phyloP scores from a whole-genome alignment of 2,888 invertebrate species.

The Syrphus vitripennis region DNA sequence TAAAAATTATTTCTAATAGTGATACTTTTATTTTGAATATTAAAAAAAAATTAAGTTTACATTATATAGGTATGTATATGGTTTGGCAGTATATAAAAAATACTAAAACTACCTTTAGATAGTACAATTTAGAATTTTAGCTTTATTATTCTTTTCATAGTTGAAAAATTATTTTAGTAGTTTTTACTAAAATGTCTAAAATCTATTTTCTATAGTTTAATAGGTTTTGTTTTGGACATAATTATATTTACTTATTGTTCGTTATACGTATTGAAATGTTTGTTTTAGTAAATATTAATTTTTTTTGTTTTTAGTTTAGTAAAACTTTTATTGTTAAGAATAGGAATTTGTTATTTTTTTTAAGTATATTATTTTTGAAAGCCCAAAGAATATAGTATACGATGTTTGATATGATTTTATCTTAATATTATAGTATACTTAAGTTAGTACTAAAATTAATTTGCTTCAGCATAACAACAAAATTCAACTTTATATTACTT shows the following conservation, averaged over 20 bases:
- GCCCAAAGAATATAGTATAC: conserved; percentile 22
- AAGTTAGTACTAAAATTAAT: neutral
- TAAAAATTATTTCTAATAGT: neutral
- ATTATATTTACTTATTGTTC: neutral
- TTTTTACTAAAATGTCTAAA: neutral
- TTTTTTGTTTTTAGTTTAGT: neutral
- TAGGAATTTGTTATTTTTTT: conserved; percentile 35
- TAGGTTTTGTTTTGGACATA: neutral
- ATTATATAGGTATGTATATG: neutral
- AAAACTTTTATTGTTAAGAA: conserved; percentile 39
- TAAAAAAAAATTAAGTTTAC: neutral
- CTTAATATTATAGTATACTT: conserved; percentile 22
- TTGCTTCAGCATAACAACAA: conserved; percentile 35
- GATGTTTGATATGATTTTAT: conserved; percentile 32
- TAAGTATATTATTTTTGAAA: neutral
- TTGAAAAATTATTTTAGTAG: conserved; percentile 15
- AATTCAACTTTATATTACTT: neutral
- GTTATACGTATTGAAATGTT: neutral
- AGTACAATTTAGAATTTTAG: conserved; percentile 72
- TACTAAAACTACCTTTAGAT: neutral
- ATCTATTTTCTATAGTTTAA: neutral
- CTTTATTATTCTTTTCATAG: conserved; percentile 70
- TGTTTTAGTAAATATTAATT: too few species aligned
- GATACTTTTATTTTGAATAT: neutral
- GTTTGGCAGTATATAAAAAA: neutral